Evolutionary conservation across 2,888 invertebrate genomes (phyloP).

Genomic region (Morpho helenor): DNA sequence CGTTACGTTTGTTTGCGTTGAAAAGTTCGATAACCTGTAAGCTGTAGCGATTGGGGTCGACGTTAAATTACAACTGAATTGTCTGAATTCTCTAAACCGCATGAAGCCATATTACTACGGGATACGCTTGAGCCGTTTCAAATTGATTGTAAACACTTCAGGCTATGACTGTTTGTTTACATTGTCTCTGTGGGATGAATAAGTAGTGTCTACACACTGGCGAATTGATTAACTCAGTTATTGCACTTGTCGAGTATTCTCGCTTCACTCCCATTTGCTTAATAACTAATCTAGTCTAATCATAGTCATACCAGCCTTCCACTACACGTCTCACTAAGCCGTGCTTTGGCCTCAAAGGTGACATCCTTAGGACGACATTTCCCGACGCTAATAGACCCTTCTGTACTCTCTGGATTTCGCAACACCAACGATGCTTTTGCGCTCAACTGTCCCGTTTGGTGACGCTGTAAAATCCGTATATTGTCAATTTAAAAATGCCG

Average conservation of each 20-base stretch:
- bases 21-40: conserved; percentile 22
- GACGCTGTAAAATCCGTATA: no score
- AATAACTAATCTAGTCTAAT: no score
- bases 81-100: conserved; percentile 13
- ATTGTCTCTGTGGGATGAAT: conserved; percentile 2
- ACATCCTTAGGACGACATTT: no score
- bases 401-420: no score
- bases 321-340: no score
- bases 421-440: no score
- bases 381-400: no score
- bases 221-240: background rate
- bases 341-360: no score
- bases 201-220: conserved; percentile 2
- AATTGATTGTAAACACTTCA: conserved; percentile 12
- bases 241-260: background rate
- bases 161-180: conserved; percentile 11
- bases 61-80: conserved; percentile 15
- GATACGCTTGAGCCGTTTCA: conserved; percentile 10
- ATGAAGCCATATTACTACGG: conserved; percentile 7
- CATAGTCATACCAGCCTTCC: no score
- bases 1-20: conserved; percentile 23
- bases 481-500: no score
- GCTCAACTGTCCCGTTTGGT: no score
- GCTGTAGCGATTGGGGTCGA: conserved; percentile 16
- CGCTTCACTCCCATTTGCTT: no score